Base-by-base conservation (phyloP, 1,140 invertebrate genomes). In the Octopus bimaculoides region DNA sequence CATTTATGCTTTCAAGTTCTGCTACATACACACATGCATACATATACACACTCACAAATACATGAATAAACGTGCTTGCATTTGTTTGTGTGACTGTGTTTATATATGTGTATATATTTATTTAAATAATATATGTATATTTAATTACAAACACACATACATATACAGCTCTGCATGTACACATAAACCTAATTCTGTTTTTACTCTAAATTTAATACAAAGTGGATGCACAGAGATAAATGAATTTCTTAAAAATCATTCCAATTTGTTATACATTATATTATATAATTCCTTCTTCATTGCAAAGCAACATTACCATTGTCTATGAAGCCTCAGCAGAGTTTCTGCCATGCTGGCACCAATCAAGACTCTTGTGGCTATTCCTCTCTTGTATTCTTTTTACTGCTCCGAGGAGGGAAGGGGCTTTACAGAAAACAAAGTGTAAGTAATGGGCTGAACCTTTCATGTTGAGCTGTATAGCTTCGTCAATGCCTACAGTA, bases 301-400 rank as follows among this genome's bases (percentile, higher is more conserved):
- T 41, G 75, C 53, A 54, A 54, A 41, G 75, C 53, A 52, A 76
- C 17, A 69, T 76, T 76, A 17, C 17, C 41, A n/a, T 76, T 76
- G 75, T 76, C 6, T 20, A 76, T 52, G 53, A 76, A 52, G 53
- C 75, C 53, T 14, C 7, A 76, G 41, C 20, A 76, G 41, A 54
- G 75, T 54, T 52, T 54, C 53, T 76, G 20, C 41, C 52, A 9
- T 41, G 20, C 17, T 76, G 20, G 41, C 17, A 52, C 55, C 54
- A 54, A 56, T 12, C 17, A 26, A 61, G 17, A 55, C 77, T 77
- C 52, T 77, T 56, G 77, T 56, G 77, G 55, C 77, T 56, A 54
- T 61, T 54, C 55, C 55, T 77, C 41, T 75, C 41, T 77, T 77
- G 77, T 77, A 41, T 77, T 77, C 77, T 77, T 77, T 77, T 77